Conservation (phyloP, 2,797 vertebrate species). For the Apodemus agrarius region DNA sequence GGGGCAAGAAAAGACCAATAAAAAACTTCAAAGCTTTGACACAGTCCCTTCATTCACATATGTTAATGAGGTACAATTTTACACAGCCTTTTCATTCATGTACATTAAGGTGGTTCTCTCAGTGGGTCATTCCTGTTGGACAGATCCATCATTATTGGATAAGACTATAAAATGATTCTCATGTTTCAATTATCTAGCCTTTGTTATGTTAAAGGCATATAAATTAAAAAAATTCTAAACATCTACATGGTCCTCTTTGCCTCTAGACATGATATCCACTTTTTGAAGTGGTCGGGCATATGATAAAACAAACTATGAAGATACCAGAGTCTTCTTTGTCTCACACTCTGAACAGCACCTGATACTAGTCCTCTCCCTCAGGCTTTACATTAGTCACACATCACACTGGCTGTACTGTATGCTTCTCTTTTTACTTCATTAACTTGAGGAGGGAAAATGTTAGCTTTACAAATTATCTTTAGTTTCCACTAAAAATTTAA, state of each 20-base stretch:
- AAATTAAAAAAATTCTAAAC: slow-evolving; percentile 74
- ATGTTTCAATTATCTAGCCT: slow-evolving; percentile 56
- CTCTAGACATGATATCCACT: not conserved
- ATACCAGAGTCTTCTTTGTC: not conserved
- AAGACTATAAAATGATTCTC: slow-evolving; percentile 55
- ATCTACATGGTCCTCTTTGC: slow-evolving; percentile 4
- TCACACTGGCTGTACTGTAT: not conserved
- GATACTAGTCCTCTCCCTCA: not conserved
- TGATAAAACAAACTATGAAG: not conserved
- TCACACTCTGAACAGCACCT: not conserved
- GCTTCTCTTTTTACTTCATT: not conserved
- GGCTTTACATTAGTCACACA: not conserved
- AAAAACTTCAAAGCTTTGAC: not conserved
- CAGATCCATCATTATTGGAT: slow-evolving; percentile 26
- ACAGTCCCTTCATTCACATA: slow-evolving; percentile 16
- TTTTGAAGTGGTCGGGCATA: not conserved
- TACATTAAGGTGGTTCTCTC: not conserved
- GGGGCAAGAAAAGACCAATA: not conserved
- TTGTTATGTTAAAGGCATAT: slow-evolving; percentile 64
- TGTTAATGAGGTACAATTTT: slow-evolving; percentile 31
- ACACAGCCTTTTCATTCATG: not conserved
- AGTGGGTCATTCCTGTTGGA: not conserved
- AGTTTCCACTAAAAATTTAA: slow-evolving; percentile 20
- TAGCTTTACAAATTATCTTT: not conserved
- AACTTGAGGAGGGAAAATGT: not conserved